A percentile compares a stretch with the other conserved stretches of the same genome.
Conservation (phyloP, 2,888 invertebrate genomes). For the Oscheius sp. region DNA sequence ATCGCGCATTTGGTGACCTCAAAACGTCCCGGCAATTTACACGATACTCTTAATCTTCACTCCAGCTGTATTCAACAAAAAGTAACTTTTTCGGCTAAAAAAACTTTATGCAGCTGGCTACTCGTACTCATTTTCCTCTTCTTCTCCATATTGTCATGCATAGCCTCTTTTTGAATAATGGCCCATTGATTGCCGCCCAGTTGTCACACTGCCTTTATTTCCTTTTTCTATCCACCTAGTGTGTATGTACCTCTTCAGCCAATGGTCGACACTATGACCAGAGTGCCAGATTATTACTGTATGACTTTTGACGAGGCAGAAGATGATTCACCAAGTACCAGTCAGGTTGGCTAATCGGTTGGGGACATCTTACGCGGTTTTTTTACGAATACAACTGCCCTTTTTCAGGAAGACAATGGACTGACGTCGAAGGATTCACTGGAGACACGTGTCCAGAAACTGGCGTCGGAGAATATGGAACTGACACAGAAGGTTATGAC, state of each 20-base stretch:
- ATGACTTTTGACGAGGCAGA: slow-evolving; percentile 55
- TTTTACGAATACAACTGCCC: not conserved
- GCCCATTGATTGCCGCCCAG: slow-evolving; percentile 13
- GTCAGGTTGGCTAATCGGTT: slow-evolving; percentile 37
- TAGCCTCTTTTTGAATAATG: slow-evolving; percentile 18
- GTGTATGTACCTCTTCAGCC: not conserved
- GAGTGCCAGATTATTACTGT: slow-evolving; percentile 50
- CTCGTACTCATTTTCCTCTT: not conserved
- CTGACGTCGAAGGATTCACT: not conserved
- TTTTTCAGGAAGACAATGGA: slow-evolving; percentile 45
- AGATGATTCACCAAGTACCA: slow-evolving; percentile 35
- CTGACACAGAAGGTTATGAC: slow-evolving; percentile 61
- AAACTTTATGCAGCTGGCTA: not conserved
- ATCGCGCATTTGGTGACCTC: slow-evolving; percentile 29
- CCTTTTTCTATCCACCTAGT: too few species aligned
- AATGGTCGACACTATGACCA: slow-evolving; percentile 31
- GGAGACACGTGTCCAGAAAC: slow-evolving; percentile 46
- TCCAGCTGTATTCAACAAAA: slow-evolving; percentile 11
- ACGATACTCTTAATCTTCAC: not conserved
- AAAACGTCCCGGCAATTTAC: slow-evolving; percentile 27
- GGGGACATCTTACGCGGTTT: not conserved
- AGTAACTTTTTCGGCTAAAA: not conserved
- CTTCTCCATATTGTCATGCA: slow-evolving; percentile 18
- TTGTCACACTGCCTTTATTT: too few species aligned
- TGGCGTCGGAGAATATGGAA: slow-evolving; percentile 58